Base-by-base conservation (phyloP, 2,888 invertebrate species). In the Agonopterix subpropinquella region DNA sequence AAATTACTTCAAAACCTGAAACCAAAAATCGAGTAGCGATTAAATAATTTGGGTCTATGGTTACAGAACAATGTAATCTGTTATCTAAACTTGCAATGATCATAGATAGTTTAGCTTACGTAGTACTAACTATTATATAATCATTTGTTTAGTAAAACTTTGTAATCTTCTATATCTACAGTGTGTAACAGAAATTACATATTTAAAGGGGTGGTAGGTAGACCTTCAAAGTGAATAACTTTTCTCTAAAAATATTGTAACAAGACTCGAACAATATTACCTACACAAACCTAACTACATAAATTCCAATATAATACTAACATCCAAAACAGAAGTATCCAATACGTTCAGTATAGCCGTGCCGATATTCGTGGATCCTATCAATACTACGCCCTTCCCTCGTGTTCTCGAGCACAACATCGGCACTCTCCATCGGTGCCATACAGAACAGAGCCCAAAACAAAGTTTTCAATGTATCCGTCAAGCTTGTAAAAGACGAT, bases 401-500 rank as follows among this genome's bases (percentile, higher is more conserved):
- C 0, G 73, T 74, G 64, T 92, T 92, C 61, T 91, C 91, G 35
- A 93, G 88, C 8, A 93, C 83, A 10, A 93, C 92, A 57, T 92
- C 91, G 0, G 91, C 92, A 36, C 91, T 90, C 60, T 92, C 91
- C 50, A 91, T 71, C 0, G 92, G 90, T 0, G 91, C 89, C 91
- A 92, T 91, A 59, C 92, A 92, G 61, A 93, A 92, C 18, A 93
- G 71, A 0, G 92, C 91, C 93, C 93, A 93, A 68, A 93, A 93
- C 47, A 93, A 83, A 0, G 92, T 92, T 60, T 91, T 91, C 44
- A 93, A 62, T 0, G 92, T 91, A 10, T 89, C 81, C 4, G 75
- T 55, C 43, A 92, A 86, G 58, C 90, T 89, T 8, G 91, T 89
- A 66, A 92, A 92, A 0, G 91, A 91, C 2, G 89, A 87, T 2